These are phyloP conservation scores for Neoaliturus tenellus DNA, from an alignment of 2,888 invertebrate species.

Conservation along the genomic window DNA sequence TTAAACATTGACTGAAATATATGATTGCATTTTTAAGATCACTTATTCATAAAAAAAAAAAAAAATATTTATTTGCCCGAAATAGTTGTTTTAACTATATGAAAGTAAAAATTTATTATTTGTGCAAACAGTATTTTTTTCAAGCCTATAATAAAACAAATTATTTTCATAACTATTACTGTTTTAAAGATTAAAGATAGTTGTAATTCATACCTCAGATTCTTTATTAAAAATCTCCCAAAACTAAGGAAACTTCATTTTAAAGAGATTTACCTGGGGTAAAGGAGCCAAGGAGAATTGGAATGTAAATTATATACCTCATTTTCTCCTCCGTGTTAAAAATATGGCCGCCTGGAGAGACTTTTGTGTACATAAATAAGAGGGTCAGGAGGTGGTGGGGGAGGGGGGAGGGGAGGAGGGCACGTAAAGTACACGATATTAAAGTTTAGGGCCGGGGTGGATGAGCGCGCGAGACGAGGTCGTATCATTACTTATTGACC, in stretches of 20 bases:
- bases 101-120: no score
- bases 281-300: slow-evolving; percentile 28
- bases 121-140: no score
- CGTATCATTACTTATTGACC: slow-evolving; percentile 45
- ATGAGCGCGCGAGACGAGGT: slow-evolving; percentile 4
- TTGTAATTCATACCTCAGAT: no score
- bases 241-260: background rate
- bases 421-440: slow-evolving; percentile 39
- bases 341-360: slow-evolving; percentile 44
- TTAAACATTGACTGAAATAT: no score
- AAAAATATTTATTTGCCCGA: no score
- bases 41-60: no score
- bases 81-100: no score
- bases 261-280: slow-evolving; percentile 13
- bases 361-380: slow-evolving; percentile 41
- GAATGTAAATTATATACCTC: slow-evolving; percentile 40
- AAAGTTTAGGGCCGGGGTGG: slow-evolving; percentile 3
- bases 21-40: no score
- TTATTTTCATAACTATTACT: no score
- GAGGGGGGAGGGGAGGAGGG: background rate
- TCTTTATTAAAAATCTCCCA: background rate
- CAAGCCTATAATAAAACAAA: no score
- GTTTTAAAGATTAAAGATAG: no score
- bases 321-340: slow-evolving; percentile 32
- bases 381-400: background rate